phyloP scores from a whole-genome alignment of 2,888 invertebrate genomes.

The Drosophila borborema region DNA sequence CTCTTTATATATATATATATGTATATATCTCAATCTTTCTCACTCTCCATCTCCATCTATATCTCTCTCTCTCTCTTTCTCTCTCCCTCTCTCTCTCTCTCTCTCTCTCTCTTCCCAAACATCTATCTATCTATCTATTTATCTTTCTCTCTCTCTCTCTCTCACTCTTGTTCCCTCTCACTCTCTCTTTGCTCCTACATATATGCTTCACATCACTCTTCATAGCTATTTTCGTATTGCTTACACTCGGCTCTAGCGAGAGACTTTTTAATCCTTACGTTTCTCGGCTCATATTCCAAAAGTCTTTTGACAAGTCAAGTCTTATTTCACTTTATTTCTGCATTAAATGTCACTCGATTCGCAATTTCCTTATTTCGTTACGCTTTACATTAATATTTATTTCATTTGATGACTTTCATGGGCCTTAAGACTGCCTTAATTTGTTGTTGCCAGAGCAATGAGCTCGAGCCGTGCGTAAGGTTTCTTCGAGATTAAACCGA shows the following conservation, averaged over 20 bases:
- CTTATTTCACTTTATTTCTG: background rate
- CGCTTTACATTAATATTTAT: background rate
- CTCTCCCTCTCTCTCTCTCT: too few relatives aligned
- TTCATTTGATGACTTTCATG: background rate
- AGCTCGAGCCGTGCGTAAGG: background rate
- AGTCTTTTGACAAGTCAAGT: background rate
- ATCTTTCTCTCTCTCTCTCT: too few relatives aligned
- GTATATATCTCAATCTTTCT: too few relatives aligned
- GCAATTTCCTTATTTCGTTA: background rate
- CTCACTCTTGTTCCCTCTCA: too few relatives aligned
- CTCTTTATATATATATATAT: too few relatives aligned
- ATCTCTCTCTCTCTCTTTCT: too few relatives aligned
- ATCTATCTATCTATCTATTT: too few relatives aligned
- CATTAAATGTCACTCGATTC: background rate
- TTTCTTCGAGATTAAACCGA: background rate
- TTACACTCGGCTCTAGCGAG: background rate
- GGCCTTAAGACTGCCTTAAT: background rate
- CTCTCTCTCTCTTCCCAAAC: background rate
- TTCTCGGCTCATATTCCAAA: background rate
- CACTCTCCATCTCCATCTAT: too few relatives aligned
- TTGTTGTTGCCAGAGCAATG: conserved; percentile 1
- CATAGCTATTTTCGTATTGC: background rate
- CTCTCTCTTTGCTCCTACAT: background rate
- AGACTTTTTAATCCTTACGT: background rate
- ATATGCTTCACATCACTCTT: background rate